Conservation (phyloP, 2,113 vertebrate species). For the Scopus umbretta region DNA sequence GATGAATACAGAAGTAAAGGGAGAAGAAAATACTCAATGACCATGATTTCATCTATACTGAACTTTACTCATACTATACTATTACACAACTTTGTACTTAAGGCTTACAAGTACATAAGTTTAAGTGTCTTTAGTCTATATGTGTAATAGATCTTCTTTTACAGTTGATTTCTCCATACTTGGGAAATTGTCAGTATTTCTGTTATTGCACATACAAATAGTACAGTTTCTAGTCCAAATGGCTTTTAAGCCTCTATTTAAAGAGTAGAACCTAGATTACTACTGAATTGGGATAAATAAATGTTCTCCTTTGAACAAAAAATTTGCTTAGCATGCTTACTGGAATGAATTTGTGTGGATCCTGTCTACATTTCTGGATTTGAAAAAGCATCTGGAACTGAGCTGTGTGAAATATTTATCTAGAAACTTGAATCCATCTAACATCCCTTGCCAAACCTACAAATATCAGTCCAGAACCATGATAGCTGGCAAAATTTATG, state of each 20-base stretch:
- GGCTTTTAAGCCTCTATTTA: neutral
- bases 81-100: neutral
- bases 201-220: neutral
- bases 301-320: neutral
- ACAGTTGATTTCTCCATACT: neutral
- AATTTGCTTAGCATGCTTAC: neutral
- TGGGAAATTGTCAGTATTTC: neutral
- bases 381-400: neutral
- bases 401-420: neutral
- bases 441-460: neutral
- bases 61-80: neutral
- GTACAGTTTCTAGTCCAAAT: neutral
- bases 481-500: neutral
- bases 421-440: neutral
- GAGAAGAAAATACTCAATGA: neutral
- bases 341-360: neutral
- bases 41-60: neutral
- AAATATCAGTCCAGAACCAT: neutral
- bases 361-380: neutral
- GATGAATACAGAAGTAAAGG: neutral
- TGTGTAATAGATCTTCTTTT: neutral
- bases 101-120: neutral
- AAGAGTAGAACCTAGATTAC: neutral
- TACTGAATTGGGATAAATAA: neutral
- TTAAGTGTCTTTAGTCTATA: neutral